Evolutionary conservation across 2,888 invertebrate genomes (phyloP).

Genomic region (Ophion slaviceki): DNA sequence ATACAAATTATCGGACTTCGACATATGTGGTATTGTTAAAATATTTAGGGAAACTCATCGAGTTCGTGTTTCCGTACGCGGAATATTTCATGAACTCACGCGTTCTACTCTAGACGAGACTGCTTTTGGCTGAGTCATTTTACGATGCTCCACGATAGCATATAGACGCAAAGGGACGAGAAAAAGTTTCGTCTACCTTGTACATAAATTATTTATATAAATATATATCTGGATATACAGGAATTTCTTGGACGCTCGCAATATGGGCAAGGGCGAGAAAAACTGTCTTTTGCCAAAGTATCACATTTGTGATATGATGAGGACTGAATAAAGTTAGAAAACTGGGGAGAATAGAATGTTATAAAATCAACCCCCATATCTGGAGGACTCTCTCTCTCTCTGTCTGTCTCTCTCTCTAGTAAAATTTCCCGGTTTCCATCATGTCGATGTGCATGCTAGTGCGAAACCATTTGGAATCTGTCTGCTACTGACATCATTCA

Average conservation of each 20-base stretch:
- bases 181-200: slow-evolving; percentile 39
- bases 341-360: too few relatives aligned
- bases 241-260: slow-evolving; percentile 32
- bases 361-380: too few relatives aligned
- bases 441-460: slow-evolving; percentile 52
- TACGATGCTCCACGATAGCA: slow-evolving; percentile 7
- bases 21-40: slow-evolving; percentile 9
- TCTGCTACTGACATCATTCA: not conserved
- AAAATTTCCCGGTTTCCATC: slow-evolving; percentile 46
- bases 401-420: slow-evolving; percentile 29
- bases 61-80: slow-evolving; percentile 16
- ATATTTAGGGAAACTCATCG: slow-evolving; percentile 34
- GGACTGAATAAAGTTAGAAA: too few relatives aligned
- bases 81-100: slow-evolving; percentile 26
- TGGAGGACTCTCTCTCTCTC: too few relatives aligned
- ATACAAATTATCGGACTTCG: slow-evolving; percentile 21
- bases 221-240: slow-evolving; percentile 1
- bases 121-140: slow-evolving; percentile 41
- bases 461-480: slow-evolving; percentile 55
- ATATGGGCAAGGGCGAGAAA: slow-evolving; percentile 34
- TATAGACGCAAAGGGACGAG: not conserved
- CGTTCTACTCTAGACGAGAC: slow-evolving; percentile 27
- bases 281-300: slow-evolving; percentile 17
- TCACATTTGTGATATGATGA: too few relatives aligned
- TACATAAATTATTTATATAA: not conserved